Evolutionary conservation across 1,140 invertebrate species (phyloP).

Genomic region (Dolichoris vasculosae): DNA sequence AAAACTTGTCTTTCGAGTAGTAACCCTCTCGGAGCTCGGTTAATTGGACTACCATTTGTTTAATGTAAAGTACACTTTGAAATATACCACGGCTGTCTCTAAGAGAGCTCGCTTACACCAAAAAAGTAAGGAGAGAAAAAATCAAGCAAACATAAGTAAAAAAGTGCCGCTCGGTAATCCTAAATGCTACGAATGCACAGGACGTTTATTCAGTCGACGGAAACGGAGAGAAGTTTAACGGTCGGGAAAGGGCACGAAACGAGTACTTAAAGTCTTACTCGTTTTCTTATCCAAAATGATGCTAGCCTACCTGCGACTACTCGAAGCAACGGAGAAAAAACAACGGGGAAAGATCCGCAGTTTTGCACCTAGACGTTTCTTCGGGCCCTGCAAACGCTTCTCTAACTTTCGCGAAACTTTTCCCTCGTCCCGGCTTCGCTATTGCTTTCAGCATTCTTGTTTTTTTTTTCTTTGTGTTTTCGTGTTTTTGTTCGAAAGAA

Average conservation of each 20-base stretch:
- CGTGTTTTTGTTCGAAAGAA: background rate
- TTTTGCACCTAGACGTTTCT: background rate
- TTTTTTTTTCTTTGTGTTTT: background rate
- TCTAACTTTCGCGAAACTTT: conserved; percentile 8
- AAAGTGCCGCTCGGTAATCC: background rate
- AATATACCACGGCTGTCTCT: background rate
- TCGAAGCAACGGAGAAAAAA: background rate
- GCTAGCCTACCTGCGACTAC: background rate
- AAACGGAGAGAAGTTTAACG: conserved; percentile 5
- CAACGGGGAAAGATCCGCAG: background rate
- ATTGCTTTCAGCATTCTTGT: background rate
- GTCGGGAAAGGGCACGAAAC: conserved; percentile 20
- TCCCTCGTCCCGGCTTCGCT: background rate
- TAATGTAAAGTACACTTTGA: conserved; percentile 47
- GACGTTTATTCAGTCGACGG: conserved; percentile 57
- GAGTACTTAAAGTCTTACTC: conserved; percentile 58
- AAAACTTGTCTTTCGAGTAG: background rate
- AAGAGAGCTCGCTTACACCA: background rate
- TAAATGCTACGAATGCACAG: conserved; percentile 40
- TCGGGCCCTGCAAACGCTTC: background rate
- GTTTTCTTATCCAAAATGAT: conserved; percentile 59
- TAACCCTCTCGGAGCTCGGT: conserved; percentile 23
- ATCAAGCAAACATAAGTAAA: conserved; percentile 5
- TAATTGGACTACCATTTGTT: conserved; percentile 48
- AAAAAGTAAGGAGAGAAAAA: conserved; percentile 15